phyloP scores from a whole-genome alignment of 2,113 vertebrate genomes.

The Entomyzon cyanotis region DNA sequence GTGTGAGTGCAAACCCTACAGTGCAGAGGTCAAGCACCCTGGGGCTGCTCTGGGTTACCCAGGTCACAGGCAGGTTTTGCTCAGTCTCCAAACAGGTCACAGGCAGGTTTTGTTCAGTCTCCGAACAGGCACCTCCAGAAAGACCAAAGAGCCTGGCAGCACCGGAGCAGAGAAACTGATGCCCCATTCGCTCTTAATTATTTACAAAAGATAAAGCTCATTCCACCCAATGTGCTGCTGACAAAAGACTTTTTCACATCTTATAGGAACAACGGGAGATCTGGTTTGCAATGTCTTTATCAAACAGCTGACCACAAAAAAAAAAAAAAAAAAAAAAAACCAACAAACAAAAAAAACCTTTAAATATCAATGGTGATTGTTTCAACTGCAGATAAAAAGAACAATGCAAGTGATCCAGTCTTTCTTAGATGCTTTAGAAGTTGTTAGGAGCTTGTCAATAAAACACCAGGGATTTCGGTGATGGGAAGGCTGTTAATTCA shows the following conservation, averaged over 20 bases:
- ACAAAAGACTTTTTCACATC: slow-evolving; percentile 5
- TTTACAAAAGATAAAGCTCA: not conserved
- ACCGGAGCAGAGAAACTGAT: not conserved
- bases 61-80: not conserved
- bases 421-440: not conserved
- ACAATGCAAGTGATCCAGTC: not conserved
- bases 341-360: not conserved
- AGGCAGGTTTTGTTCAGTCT: not conserved
- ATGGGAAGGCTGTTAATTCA: not conserved
- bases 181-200: not conserved
- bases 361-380: not conserved
- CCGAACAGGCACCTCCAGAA: not conserved
- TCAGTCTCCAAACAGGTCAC: not conserved
- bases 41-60: not conserved
- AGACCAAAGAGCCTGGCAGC: not conserved
- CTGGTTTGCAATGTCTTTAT: not conserved
- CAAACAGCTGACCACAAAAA: not conserved
- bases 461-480: not conserved
- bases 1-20: not conserved
- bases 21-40: not conserved
- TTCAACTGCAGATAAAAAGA: not conserved
- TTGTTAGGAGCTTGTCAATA: not conserved
- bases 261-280: not conserved
- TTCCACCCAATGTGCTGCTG: not conserved
- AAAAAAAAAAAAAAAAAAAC: not conserved